Percentiles rank a stretch among this genome's conserved stretches.
Conservation (phyloP, 2,113 vertebrate species). For the Stomatorhinus ivindoensis region DNA sequence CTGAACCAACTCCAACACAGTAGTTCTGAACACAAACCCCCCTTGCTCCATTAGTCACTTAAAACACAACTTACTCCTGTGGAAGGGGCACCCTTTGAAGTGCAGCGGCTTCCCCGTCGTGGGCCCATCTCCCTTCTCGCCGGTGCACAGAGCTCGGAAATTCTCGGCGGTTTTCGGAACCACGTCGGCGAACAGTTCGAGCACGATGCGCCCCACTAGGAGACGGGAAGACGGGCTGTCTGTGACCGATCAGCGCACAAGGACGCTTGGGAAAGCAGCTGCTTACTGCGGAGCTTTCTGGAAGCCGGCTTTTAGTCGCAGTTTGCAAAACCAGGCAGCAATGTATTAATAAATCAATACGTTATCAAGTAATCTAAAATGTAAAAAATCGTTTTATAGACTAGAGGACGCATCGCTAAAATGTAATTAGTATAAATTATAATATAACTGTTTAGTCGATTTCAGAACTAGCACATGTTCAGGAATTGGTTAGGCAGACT, state of each 20-base stretch:
- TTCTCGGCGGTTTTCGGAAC: slow-evolving; percentile 93
- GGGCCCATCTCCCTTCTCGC: slow-evolving; percentile 80
- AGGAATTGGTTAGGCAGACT: not conserved
- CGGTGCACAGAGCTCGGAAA: slow-evolving; percentile 87
- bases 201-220: slow-evolving; percentile 78
- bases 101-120: slow-evolving; percentile 87
- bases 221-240: not conserved
- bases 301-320: not conserved
- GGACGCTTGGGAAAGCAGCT: not conserved
- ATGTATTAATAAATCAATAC: not conserved
- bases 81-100: slow-evolving; percentile 94
- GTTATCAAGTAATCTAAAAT: not conserved
- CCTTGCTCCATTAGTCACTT: not conserved
- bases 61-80: slow-evolving; percentile 73
- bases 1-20: not conserved
- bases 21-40: too few relatives aligned
- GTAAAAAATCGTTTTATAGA: not conserved
- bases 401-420: not conserved
- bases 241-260: not conserved
- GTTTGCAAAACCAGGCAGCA: not conserved
- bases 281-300: not conserved
- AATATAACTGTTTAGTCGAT: not conserved
- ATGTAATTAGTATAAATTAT: not conserved
- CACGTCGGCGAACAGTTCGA: slow-evolving; percentile 87
- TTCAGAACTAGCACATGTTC: not conserved